Evolutionary conservation across 2,797 vertebrate species (phyloP).

Genomic region (Streptopelia turtur): DNA sequence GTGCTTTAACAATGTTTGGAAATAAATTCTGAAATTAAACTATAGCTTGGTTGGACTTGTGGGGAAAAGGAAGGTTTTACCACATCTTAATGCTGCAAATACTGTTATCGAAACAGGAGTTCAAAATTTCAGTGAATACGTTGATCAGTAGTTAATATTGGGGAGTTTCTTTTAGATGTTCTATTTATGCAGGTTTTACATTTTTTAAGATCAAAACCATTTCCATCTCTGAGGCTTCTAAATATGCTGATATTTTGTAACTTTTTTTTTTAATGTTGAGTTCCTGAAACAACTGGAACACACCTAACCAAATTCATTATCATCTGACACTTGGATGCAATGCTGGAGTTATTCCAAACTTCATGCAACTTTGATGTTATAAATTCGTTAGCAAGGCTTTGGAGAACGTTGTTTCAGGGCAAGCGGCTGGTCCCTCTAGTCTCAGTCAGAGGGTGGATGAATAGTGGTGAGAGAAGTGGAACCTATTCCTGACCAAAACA

Average conservation of each 20-base stretch:
- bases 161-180: background rate
- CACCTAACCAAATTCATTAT: background rate
- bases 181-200: background rate
- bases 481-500: background rate
- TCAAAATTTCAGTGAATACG: background rate
- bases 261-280: background rate
- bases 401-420: background rate
- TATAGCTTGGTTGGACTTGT: background rate
- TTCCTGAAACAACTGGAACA: background rate
- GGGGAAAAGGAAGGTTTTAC: background rate
- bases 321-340: background rate
- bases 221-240: background rate
- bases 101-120: background rate
- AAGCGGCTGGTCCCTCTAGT: accelerated
- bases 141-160: background rate
- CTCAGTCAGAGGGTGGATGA: background rate
- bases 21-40: background rate
- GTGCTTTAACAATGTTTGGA: background rate
- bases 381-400: background rate
- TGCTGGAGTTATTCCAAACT: background rate
- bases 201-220: background rate
- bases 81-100: background rate
- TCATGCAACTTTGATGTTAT: background rate
- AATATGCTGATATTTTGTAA: background rate
- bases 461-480: background rate